A percentile compares a stretch with the other conserved stretches of the same genome.
phyloP scores from a whole-genome alignment of 2,113 vertebrate genomes.

The Pithys albifrons region DNA sequence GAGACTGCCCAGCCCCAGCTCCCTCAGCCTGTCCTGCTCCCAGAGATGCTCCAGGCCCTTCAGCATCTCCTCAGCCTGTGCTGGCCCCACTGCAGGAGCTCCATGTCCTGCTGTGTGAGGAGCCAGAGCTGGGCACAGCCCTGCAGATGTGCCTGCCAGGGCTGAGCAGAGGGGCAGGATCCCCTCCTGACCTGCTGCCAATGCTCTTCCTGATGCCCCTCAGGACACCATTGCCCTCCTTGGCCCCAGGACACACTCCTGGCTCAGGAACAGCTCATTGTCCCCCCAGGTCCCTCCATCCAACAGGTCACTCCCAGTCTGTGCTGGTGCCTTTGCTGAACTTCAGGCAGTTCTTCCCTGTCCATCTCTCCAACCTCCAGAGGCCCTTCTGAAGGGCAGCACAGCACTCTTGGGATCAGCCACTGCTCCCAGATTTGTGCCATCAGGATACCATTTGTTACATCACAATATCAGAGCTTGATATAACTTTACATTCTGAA shows the following conservation, averaged over 20 bases:
- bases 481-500: not conserved
- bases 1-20: not conserved
- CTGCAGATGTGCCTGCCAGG: not conserved
- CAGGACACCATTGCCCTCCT: too few species aligned
- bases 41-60: not conserved
- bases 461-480: not conserved
- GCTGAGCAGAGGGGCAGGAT: not conserved
- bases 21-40: not conserved
- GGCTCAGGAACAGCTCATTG: too few species aligned
- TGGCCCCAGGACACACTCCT: too few species aligned
- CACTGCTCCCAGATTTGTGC: not conserved
- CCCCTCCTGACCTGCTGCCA: too few species aligned
- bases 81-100: not conserved
- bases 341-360: not conserved
- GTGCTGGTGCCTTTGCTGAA: not conserved
- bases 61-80: not conserved
- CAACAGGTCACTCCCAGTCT: not conserved
- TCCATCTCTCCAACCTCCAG: not conserved
- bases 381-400: not conserved
- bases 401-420: not conserved
- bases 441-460: not conserved
- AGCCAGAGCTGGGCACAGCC: not conserved
- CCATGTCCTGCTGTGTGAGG: not conserved
- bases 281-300: too few species aligned
- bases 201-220: too few species aligned